Conservation (phyloP, 2,113 vertebrate genomes). For the Galemys pyrenaicus region DNA sequence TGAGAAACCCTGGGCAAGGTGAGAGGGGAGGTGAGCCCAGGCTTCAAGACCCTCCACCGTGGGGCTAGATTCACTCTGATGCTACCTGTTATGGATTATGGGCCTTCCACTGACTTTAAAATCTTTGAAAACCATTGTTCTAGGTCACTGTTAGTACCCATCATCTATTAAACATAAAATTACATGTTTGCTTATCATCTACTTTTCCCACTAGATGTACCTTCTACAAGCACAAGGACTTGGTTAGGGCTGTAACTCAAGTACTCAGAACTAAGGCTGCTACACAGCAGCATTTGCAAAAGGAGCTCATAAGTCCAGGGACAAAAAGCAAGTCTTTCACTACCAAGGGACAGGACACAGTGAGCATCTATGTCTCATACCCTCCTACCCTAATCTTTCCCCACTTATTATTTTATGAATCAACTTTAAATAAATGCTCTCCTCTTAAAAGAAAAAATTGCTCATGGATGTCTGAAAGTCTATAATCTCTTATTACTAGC, state of each 20-base stretch:
- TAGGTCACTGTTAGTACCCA: background rate
- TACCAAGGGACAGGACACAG: background rate
- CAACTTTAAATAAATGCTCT: constrained; percentile 47
- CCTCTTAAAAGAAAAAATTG: background rate
- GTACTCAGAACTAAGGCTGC: background rate
- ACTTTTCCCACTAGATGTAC: background rate
- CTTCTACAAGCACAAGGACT: background rate
- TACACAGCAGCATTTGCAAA: background rate
- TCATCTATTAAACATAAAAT: background rate
- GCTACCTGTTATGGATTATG: background rate
- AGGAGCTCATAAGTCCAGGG: constrained; percentile 11
- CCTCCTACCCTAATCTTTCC: background rate
- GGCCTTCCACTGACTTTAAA: background rate
- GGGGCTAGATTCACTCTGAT: background rate
- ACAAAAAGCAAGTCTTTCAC: constrained; percentile 4
- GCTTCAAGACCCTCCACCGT: background rate
- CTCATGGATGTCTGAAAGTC: constrained; percentile 5
- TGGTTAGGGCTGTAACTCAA: background rate
- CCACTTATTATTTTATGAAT: background rate
- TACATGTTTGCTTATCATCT: background rate
- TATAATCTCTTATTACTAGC: constrained; percentile 21
- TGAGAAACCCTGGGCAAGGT: background rate
- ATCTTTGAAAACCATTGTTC: background rate
- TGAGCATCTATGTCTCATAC: background rate
- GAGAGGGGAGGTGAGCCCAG: background rate